A percentile compares a stretch with the other conserved stretches of the same genome.
phyloP scores from a whole-genome alignment of 2,797 vertebrate species.

The Sebastes oblongus region DNA sequence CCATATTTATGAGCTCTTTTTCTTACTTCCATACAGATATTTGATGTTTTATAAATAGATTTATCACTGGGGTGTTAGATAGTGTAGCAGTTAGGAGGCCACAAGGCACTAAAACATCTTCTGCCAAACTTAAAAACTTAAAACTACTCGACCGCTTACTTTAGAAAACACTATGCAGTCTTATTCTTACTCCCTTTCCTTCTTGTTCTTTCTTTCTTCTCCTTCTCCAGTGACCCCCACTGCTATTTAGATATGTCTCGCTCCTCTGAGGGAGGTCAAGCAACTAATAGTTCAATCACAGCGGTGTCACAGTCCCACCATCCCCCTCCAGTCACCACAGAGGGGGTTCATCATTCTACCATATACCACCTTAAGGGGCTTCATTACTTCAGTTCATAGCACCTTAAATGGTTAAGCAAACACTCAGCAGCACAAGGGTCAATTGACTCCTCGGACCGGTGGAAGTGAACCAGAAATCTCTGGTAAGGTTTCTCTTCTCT shows the following conservation, averaged over 20 bases:
- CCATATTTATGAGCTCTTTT: conserved; percentile 56
- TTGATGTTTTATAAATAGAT: conserved; percentile 55
- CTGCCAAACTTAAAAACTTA: conserved; percentile 1
- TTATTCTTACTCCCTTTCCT: conserved; percentile 7
- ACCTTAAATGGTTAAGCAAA: conserved; percentile 92
- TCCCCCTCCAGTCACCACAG: conserved; percentile 50
- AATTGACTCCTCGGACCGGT: conserved; percentile 87
- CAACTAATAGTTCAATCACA: conserved; percentile 96
- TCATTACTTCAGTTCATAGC: conserved; percentile 89
- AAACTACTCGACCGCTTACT: not conserved
- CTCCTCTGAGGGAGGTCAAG: conserved; percentile 90
- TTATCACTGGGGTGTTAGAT: not conserved
- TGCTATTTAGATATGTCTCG: conserved; percentile 85
- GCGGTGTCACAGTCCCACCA: conserved; percentile 86
- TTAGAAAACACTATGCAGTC: conserved; percentile 2
- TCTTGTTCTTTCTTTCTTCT: not conserved
- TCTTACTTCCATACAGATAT: conserved; percentile 32
- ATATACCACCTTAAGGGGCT: conserved; percentile 90
- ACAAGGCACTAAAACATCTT: not conserved
- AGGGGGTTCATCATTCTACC: conserved; percentile 91
- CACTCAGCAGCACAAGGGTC: conserved; percentile 87
- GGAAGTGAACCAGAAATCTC: conserved; percentile 5
- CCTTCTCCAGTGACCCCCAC: conserved; percentile 77
- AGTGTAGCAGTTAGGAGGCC: not conserved
- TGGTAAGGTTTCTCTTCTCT: conserved; percentile 9